Evolutionary conservation across 2,888 invertebrate species (phyloP), one percentile per base, ranked within the genome.

Genomic region (Cremastinae sp.): DNA sequence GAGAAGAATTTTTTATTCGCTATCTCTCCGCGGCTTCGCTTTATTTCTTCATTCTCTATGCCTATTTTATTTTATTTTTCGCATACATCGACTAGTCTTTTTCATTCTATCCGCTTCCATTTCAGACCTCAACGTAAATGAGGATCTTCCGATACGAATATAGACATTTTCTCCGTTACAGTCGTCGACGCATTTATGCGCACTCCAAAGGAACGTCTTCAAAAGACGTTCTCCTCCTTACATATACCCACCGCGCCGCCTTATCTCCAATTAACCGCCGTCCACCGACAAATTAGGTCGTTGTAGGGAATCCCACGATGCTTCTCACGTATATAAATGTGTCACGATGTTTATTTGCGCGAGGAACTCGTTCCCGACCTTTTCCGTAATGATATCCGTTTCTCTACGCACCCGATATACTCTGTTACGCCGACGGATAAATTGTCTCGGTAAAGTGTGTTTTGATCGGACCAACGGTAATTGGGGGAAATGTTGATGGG

Each of bases 271-370:
- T 84, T 83, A 84, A 83, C 83, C 82, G 75, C 78, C 64, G 71
- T 79, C 79, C 80, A 80, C 66, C 82, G 83, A 85, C 85, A 84
- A 85, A 85, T 85, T 85, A 85, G 83, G 83, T 79, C 80, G 81
- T 79, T 28, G 80, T 79, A 61, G 59, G 45, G 45, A 68, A 56
- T 74, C 9, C 8, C 18, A 41, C 51, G 18, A 12, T 43, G 34
- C 34, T 70, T 69, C 71, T 69, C 75, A 65, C 61, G 16, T 43
- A 59, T n/a, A n/a, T 43, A 43, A 62, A 62, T 53, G 56, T 49
- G 62, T 68, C 62, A 68, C 43, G 36, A 10, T 20, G 4, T 12
- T 9, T 20, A 54, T 10, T 16, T 28, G 12, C 14, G 14, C 10
- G 18, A 47, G 36, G 45, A 53, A 70, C 16, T 28, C 14, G 14